Evolutionary conservation across 2,113 vertebrate species (phyloP).

Genomic region (Actenoides lindsayi): DNA sequence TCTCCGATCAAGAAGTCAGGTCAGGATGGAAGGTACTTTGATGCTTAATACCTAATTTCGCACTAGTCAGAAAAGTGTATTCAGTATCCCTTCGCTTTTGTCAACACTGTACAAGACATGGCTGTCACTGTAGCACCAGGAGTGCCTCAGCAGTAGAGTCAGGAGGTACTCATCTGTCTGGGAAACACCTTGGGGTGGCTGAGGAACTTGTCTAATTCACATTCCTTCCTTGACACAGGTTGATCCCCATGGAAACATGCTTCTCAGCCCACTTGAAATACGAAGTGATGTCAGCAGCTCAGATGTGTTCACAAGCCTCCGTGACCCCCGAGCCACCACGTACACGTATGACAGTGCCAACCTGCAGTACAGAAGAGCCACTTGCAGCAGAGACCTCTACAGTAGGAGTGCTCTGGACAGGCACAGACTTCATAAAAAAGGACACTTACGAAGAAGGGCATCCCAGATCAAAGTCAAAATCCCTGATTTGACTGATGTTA

Average conservation of each 20-base stretch:
- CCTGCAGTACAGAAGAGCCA: constrained; percentile 88
- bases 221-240: constrained; percentile 77
- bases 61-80: not conserved
- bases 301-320: constrained; percentile 76
- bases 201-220: constrained; percentile 30
- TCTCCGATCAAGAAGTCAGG: not conserved
- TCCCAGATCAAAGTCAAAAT: constrained; percentile 96
- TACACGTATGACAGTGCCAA: constrained; percentile 85
- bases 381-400: constrained; percentile 83
- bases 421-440: constrained; percentile 82
- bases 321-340: constrained; percentile 79
- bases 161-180: not conserved
- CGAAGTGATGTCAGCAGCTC: constrained; percentile 80
- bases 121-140: not conserved
- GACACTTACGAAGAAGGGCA: constrained; percentile 82
- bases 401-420: constrained; percentile 80
- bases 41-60: not conserved
- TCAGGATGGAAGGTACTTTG: not conserved
- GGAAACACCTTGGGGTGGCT: not conserved
- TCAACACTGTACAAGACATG: not conserved
- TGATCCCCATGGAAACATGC: constrained; percentile 87
- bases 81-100: not conserved
- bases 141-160: not conserved
- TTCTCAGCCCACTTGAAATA: constrained; percentile 84
- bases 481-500: constrained; percentile 93